Percentiles rank a stretch among this genome's conserved stretches.
Evolutionary conservation across 2,888 invertebrate genomes (phyloP).

Genomic region (Microchrysa polita): DNA sequence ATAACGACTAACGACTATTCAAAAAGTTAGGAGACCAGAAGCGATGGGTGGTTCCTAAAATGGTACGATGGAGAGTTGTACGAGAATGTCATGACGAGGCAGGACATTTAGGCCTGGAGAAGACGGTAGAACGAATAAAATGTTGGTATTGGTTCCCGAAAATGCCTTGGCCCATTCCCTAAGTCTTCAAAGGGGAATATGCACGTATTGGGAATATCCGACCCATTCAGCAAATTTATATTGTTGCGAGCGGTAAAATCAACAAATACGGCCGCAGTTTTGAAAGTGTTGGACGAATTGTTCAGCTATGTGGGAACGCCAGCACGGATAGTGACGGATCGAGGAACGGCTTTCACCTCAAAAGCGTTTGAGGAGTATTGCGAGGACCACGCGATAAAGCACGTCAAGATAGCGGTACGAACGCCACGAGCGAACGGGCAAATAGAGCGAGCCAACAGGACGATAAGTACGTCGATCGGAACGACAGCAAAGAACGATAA

Average conservation of each 20-base stretch:
- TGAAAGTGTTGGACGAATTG: too few species aligned
- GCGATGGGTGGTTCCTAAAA: too few species aligned
- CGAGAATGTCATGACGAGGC: too few species aligned
- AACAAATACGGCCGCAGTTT: conserved; percentile 50
- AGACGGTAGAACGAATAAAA: background rate
- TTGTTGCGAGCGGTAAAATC: conserved; percentile 46
- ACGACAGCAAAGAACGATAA: too few species aligned
- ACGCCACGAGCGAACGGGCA: conserved; percentile 46
- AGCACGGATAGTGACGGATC: conserved; percentile 52
- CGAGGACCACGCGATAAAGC: conserved; percentile 51
- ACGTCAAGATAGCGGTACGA: conserved; percentile 52
- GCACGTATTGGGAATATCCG: conserved; percentile 41
- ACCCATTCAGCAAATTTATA: conserved; percentile 48
- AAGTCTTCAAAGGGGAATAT: conserved; percentile 32
- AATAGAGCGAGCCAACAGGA: too few species aligned
- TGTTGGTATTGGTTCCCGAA: too few species aligned
- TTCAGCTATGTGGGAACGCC: conserved; percentile 44
- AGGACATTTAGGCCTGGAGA: too few species aligned
- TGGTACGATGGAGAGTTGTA: too few species aligned
- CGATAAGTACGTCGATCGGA: too few species aligned
- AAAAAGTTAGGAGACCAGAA: too few species aligned
- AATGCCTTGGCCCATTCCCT: conserved; percentile 50
- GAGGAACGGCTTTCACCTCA: conserved; percentile 54
- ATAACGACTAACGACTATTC: too few species aligned
- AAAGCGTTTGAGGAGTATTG: conserved; percentile 52